Evolutionary conservation across 1,140 invertebrate species (phyloP).

Genomic region (Calliopsis andreniformis): DNA sequence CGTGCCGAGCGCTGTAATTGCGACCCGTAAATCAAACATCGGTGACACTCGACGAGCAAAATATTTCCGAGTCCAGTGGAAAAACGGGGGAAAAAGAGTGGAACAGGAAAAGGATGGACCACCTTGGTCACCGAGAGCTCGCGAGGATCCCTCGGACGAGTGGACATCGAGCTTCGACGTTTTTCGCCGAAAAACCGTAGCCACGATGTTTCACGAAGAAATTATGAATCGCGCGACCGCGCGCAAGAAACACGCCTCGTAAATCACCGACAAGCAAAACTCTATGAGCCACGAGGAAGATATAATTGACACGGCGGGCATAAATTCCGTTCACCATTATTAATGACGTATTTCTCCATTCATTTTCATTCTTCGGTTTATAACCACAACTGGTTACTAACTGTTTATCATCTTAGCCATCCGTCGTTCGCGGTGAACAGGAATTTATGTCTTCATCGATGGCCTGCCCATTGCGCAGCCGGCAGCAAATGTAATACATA

Average conservation of each 20-base stretch:
- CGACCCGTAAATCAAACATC: slow-evolving; percentile 29
- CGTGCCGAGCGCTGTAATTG: not conserved
- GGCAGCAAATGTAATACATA: slow-evolving; percentile 30
- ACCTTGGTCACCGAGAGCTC: too few relatives aligned
- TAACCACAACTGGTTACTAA: slow-evolving; percentile 50
- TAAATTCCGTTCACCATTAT: slow-evolving; percentile 50
- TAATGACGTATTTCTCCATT: slow-evolving; percentile 53
- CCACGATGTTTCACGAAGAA: slow-evolving; percentile 15
- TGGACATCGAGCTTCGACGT: too few relatives aligned
- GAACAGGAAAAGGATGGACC: not conserved
- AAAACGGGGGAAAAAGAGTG: not conserved
- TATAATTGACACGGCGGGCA: slow-evolving; percentile 50
- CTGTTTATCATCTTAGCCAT: slow-evolving; percentile 54
- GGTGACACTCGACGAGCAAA: not conserved
- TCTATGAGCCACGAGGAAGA: slow-evolving; percentile 52
- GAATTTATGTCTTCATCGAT: slow-evolving; percentile 53
- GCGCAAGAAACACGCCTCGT: slow-evolving; percentile 31
- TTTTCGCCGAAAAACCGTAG: not conserved
- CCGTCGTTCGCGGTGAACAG: slow-evolving; percentile 40
- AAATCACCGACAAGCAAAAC: slow-evolving; percentile 33
- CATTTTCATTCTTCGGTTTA: slow-evolving; percentile 53
- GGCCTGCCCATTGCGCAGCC: slow-evolving; percentile 32
- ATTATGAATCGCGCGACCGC: slow-evolving; percentile 34
- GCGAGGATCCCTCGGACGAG: too few relatives aligned
- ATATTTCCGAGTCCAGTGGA: too few relatives aligned